Evolutionary conservation across 2,888 invertebrate genomes (phyloP).

Genomic region (Buathra laborator): DNA sequence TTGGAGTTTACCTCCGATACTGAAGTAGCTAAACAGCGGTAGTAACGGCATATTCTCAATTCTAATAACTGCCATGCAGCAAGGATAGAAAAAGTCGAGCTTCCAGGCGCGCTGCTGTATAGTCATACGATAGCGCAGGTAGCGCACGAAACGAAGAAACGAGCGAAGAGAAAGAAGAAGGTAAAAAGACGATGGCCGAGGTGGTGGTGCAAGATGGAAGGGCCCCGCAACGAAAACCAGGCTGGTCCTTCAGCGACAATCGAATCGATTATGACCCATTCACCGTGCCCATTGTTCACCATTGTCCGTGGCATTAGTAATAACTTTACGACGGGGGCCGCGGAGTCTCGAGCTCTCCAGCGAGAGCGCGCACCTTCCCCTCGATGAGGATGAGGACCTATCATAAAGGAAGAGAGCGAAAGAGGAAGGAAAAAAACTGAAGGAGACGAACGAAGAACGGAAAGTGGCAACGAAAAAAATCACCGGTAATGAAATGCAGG

Average conservation of each 20-base stretch:
- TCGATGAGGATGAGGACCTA: constrained; percentile 63
- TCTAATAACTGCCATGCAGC: constrained; percentile 5
- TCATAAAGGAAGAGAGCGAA: constrained; percentile 66
- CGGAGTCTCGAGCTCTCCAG: constrained; percentile 20
- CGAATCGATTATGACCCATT: constrained; percentile 80
- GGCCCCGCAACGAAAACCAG: constrained; percentile 58
- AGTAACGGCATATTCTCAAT: neutral
- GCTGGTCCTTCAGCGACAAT: constrained; percentile 73
- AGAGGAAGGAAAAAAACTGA: constrained; percentile 42
- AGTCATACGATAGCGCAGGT: constrained; percentile 32
- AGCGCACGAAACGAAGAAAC: constrained; percentile 22
- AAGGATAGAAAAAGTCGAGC: constrained; percentile 14
- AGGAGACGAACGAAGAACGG: neutral
- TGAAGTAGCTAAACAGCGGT: constrained; percentile 33
- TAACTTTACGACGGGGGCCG: constrained; percentile 74
- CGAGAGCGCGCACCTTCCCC: constrained; percentile 9
- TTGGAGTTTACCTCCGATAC: constrained; percentile 19
- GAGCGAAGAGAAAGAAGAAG: neutral
- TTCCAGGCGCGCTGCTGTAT: neutral
- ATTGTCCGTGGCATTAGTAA: constrained; percentile 75
- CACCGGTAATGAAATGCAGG: constrained; percentile 37
- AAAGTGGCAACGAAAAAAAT: constrained; percentile 5
- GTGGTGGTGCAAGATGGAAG: constrained; percentile 26
- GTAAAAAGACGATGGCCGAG: constrained; percentile 13
- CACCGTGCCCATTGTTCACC: constrained; percentile 72